Conservation (phyloP, 2,113 vertebrate species). For the Calidris pygmaea region DNA sequence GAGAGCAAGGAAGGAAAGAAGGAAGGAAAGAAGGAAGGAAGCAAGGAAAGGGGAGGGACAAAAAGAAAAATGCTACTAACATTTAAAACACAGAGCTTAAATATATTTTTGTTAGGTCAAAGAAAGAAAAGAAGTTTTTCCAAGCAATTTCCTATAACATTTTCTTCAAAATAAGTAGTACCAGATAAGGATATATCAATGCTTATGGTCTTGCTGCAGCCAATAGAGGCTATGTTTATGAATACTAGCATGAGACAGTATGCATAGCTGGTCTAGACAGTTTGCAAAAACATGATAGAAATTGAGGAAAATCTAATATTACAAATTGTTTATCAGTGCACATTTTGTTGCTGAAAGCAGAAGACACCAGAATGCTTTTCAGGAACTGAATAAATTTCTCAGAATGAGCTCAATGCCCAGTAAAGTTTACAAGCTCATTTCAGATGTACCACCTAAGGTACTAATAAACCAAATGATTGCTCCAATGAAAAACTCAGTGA, state of each 20-base stretch:
- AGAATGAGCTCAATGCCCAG: neutral
- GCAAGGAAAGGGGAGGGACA: accelerated
- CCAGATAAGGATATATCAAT: neutral
- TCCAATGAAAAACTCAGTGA: neutral
- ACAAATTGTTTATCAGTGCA: neutral
- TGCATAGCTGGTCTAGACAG: neutral
- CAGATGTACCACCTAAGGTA: neutral
- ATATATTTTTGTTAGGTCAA: neutral
- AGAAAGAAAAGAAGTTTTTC: neutral
- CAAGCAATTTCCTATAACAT: neutral
- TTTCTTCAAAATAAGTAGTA: neutral
- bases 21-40: neutral
- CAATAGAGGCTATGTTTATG: neutral
- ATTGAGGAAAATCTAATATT: neutral
- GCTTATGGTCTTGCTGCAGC: neutral
- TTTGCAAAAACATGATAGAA: neutral
- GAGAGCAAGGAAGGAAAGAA: neutral
- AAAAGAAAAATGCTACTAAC: neutral
- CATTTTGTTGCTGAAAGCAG: neutral
- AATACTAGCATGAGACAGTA: neutral
- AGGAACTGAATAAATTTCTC: neutral
- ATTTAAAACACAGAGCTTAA: neutral
- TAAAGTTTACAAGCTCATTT: neutral
- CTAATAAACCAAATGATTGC: neutral
- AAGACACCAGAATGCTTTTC: neutral